These are phyloP conservation scores for Hippoglossus stenolepis DNA, from an alignment of 2,113 vertebrate species.

Conservation along the genomic window DNA sequence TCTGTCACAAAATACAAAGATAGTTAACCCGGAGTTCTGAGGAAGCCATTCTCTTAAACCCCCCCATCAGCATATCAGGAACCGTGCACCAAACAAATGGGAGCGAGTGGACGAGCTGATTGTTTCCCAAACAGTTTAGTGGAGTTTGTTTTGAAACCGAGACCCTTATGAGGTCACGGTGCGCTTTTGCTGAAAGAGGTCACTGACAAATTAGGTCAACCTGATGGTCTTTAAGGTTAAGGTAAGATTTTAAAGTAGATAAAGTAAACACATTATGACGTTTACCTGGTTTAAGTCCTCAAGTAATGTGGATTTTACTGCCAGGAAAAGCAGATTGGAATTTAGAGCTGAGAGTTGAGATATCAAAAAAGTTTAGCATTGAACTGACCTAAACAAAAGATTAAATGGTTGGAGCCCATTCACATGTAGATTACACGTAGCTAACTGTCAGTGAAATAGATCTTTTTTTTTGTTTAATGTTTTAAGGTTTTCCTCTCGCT, in stretches of 20 bases:
- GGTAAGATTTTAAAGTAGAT: not conserved
- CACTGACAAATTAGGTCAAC: constrained; percentile 47
- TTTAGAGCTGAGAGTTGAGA: too few species aligned
- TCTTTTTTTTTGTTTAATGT: too few species aligned
- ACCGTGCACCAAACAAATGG: constrained; percentile 13
- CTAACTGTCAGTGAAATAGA: not conserved
- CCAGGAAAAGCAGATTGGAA: too few species aligned
- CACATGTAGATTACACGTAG: not conserved
- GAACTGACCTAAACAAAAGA: not conserved
- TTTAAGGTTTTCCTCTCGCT: not conserved
- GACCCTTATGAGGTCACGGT: constrained; percentile 32
- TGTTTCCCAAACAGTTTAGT: constrained; percentile 22
- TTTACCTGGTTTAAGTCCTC: not conserved
- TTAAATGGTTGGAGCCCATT: not conserved
- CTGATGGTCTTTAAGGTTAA: not conserved
- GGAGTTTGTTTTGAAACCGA: constrained; percentile 44
- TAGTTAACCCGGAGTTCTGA: constrained; percentile 4
- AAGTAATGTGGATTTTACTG: not conserved
- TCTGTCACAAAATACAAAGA: not conserved
- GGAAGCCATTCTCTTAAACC: constrained; percentile 3
- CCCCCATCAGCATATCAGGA: constrained; percentile 8
- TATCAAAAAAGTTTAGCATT: not conserved
- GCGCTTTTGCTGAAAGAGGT: constrained; percentile 26
- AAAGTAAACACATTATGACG: not conserved
- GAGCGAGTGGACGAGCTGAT: not conserved